These are phyloP conservation scores for Phyllopteryx taeniolatus DNA, from an alignment of 2,113 vertebrate species.

Conservation along the genomic window DNA sequence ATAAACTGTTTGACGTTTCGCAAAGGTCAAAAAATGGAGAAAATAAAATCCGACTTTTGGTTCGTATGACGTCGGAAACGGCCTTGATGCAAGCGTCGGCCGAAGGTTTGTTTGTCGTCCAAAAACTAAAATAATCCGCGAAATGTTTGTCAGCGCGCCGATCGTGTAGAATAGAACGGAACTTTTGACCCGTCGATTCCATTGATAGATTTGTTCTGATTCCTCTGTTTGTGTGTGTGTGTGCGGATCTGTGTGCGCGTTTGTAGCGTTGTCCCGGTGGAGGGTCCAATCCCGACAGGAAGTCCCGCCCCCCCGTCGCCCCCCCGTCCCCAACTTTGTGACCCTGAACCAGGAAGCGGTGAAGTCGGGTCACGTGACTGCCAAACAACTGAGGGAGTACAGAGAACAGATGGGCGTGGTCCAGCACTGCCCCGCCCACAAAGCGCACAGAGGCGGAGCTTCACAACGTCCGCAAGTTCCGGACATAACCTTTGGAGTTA, in stretches of 20 bases:
- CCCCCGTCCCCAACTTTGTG: constrained; percentile 70
- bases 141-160: too few species aligned
- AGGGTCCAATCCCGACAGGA: constrained; percentile 28
- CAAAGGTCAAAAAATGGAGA: too few species aligned
- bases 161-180: too few species aligned
- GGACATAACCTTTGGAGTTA: constrained; percentile 67
- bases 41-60: too few species aligned
- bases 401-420: constrained; percentile 55
- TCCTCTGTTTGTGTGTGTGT: not conserved
- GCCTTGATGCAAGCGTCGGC: too few species aligned
- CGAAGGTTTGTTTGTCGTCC: too few species aligned
- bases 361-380: constrained; percentile 73
- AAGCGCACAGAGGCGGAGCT: not conserved
- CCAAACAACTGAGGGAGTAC: constrained; percentile 76
- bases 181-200: too few species aligned
- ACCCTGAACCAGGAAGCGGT: constrained; percentile 77
- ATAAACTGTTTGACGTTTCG: too few species aligned
- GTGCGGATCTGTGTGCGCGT: not conserved
- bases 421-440: constrained; percentile 47
- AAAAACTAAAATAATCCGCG: too few species aligned
- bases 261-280: constrained; percentile 82
- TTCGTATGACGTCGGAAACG: too few species aligned
- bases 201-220: not conserved
- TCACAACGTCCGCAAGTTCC: not conserved
- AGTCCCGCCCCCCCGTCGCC: not conserved